Base-by-base conservation (phyloP, 2,888 invertebrate species). In the Idaea dimidiata region DNA sequence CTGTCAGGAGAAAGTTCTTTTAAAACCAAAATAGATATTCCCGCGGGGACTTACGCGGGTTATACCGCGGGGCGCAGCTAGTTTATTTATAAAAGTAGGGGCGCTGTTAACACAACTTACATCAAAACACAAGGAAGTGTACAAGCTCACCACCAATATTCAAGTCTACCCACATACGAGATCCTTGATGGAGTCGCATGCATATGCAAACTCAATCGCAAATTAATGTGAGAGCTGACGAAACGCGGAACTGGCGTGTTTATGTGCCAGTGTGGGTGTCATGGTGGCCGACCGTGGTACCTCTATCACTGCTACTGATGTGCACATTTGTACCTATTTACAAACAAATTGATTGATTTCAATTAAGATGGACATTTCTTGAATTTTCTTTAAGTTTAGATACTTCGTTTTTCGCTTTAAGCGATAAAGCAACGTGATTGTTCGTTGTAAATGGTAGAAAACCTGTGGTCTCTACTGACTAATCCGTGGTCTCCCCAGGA, bases 171-270 rank as follows among this genome's bases (percentile, higher is more conserved):
- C 43, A 43, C 43, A 43, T 43, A 8, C 43, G 43, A 43, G 43
- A 10, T 43, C 43, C 43, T 43, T 10, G 43, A 43, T 43, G 43
- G 17, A 64, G 62, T 62, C 61, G 68, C 67, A 80, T 82, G 79
- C 80, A 82, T 84, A 84, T 83, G 84, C 79, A 84, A 78, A 73
- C 62, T 67, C 67, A 65, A 68, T 77, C 79, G 80, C 84, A 84
- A 82, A 81, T 84, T 78, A 82, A 82, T 82, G 77, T 77, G 79
- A 79, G 76, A 81, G 82, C 69, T 84, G 84, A 86, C 84, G 78
- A 82, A 81, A 86, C 73, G 77, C 86, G 87, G 87, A 86, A 87
- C 81, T 66, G 63, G 58, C 59, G 60, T 78, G 78, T 72, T 71
- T 77, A 71, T 72, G 67, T 76, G 73, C 65, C 65, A 64, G 75